Conservation (phyloP, 1,140 invertebrate species). For the Saccostrea echinata region DNA sequence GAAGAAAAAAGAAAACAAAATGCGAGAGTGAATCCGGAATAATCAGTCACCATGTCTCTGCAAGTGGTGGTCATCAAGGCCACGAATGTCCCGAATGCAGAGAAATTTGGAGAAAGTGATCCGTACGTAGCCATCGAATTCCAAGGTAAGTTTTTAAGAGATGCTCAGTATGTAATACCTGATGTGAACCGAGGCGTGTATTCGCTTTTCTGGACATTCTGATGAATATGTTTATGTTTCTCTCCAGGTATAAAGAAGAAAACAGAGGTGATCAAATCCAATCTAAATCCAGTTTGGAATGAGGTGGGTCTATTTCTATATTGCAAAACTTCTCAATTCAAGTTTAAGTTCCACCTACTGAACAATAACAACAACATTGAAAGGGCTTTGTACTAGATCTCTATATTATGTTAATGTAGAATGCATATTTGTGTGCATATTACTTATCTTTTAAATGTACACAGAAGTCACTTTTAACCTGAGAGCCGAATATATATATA, state of each 20-base stretch:
- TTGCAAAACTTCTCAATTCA: background rate
- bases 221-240: constrained; percentile 6
- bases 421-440: too few species aligned
- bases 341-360: background rate
- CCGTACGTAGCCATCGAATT: constrained; percentile 75
- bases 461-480: too few species aligned
- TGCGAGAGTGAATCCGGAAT: background rate
- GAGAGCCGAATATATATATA: too few species aligned
- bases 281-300: constrained; percentile 76
- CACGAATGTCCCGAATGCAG: constrained; percentile 76
- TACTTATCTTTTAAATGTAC: too few species aligned
- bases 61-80: constrained; percentile 72
- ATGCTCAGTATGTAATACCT: constrained; percentile 23
- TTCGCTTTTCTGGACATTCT: background rate
- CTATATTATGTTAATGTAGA: too few species aligned
- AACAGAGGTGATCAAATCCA: constrained; percentile 73
- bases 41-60: constrained; percentile 64
- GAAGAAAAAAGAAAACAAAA: background rate
- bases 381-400: too few species aligned
- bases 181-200: background rate
- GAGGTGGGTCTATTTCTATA: constrained; percentile 67
- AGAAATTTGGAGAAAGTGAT: constrained; percentile 78
- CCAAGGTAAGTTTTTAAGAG: constrained; percentile 71
- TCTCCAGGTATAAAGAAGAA: constrained; percentile 77
- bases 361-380: background rate